Evolutionary conservation across 2,113 vertebrate genomes (phyloP).

Genomic region (Leptobrachium ailaonicum): DNA sequence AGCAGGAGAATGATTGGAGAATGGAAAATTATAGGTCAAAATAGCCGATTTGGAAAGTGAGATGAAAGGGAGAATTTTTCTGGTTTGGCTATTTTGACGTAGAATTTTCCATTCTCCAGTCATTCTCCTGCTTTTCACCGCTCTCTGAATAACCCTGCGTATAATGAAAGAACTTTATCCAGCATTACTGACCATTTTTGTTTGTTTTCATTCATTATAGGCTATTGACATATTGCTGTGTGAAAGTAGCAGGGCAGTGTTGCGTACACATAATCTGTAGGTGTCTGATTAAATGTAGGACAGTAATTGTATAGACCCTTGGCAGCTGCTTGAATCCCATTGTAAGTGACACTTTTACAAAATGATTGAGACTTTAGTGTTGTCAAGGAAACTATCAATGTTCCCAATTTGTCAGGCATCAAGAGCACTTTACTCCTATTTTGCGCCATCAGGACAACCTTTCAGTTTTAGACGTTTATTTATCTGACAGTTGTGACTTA

Average conservation of each 20-base stretch:
- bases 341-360: constrained; percentile 9
- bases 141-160: too few relatives aligned
- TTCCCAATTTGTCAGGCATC: constrained; percentile 32
- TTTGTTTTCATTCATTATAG: too few relatives aligned
- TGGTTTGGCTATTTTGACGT: too few relatives aligned
- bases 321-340: not conserved
- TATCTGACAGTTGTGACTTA: constrained; percentile 25
- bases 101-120: too few relatives aligned
- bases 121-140: too few relatives aligned
- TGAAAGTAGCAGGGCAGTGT: not conserved
- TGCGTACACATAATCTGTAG: not conserved
- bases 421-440: constrained; percentile 27
- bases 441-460: constrained; percentile 22
- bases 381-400: constrained; percentile 45
- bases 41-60: too few relatives aligned
- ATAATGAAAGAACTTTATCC: too few relatives aligned
- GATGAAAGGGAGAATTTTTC: too few relatives aligned
- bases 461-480: constrained; percentile 14
- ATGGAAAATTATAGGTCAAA: too few relatives aligned
- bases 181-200: too few relatives aligned
- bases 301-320: not conserved
- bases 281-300: not conserved
- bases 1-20: too few relatives aligned
- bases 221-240: not conserved
- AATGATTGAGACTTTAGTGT: constrained; percentile 41